Conservation (phyloP, 2,113 vertebrate genomes). For the Eudorcas thomsonii region DNA sequence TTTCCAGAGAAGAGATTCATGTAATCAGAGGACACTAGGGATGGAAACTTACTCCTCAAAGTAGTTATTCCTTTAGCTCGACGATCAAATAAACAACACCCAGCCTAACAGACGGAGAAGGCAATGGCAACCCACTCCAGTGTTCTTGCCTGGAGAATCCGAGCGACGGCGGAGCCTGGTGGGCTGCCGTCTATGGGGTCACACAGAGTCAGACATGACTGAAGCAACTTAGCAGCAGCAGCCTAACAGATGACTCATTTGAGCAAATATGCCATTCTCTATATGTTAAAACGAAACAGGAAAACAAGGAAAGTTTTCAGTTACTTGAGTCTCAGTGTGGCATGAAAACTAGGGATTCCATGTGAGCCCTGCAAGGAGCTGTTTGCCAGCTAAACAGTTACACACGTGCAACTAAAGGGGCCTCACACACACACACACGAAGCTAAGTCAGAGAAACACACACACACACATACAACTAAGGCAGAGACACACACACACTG, state of each 20-base stretch:
- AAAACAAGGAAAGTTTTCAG: neutral
- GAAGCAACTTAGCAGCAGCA: no score
- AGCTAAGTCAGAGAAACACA: no score
- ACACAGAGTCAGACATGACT: no score
- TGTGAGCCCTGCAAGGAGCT: neutral
- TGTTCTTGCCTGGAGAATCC: no score
- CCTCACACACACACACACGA: neutral
- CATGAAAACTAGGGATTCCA: neutral
- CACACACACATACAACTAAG: neutral
- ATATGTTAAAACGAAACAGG: neutral
- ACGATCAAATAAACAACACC: neutral
- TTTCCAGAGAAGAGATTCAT: neutral
- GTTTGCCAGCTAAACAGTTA: neutral
- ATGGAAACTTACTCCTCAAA: neutral
- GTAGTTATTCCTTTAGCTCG: neutral
- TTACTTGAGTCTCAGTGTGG: neutral
- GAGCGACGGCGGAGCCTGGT: no score
- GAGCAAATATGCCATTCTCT: neutral
- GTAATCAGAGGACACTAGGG: neutral
- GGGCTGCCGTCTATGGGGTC: no score
- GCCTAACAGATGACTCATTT: neutral
- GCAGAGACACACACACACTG: no score
- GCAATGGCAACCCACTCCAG: no score
- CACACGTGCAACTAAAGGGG: neutral
- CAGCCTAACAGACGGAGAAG: no score